Evolutionary conservation across 2,888 invertebrate genomes (phyloP), one percentile per base, ranked within the genome.

Genomic region (Allygus modestus): DNA sequence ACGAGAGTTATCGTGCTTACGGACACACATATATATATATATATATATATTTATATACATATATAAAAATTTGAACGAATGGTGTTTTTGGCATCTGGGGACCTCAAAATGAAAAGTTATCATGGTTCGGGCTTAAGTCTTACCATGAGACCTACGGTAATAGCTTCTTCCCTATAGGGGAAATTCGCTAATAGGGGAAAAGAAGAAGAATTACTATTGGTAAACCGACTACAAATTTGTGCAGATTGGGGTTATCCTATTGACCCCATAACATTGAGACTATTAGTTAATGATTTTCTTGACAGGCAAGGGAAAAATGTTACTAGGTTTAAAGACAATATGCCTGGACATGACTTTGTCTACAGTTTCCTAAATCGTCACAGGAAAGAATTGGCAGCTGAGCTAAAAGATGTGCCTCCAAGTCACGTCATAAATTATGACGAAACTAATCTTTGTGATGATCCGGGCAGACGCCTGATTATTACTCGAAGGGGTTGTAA

Each of bases 391-490:
- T 85, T 88, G 31, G 85, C 86, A 84, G 82, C 73, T n/a, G 82
- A 85, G 11, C 83, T 87, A n/a, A 81, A 86, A 84, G 85, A 75
- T 79, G 65, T 86, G 4, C 82, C 84, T 0, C 81, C 85, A 28
- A 41, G 43, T 26, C 81, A 86, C 51, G 84, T 87, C 15, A 65
- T 88, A 4, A 89, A 89, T 65, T 89, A 89, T 86, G 89, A 89
- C 81, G 89, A 89, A 82, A 89, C 88, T 7, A 89, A 89, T 73
- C 84, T 89, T 4, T 83, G 85, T 7, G 89, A 89, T 84, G 89
- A 90, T 84, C 88, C 89, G 17, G 89, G 88, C 17, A 79, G 65
- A 43, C 71, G 82, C 37, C 37, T 83, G 73, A 84, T 87, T 43
- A 86, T 87, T 12, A 33, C 84, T 23, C 84, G 81, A 84, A 77